Evolutionary conservation across 1,140 invertebrate species (phyloP), one percentile per base, ranked within the genome.

Genomic region (Leguminivora glycinivorella): DNA sequence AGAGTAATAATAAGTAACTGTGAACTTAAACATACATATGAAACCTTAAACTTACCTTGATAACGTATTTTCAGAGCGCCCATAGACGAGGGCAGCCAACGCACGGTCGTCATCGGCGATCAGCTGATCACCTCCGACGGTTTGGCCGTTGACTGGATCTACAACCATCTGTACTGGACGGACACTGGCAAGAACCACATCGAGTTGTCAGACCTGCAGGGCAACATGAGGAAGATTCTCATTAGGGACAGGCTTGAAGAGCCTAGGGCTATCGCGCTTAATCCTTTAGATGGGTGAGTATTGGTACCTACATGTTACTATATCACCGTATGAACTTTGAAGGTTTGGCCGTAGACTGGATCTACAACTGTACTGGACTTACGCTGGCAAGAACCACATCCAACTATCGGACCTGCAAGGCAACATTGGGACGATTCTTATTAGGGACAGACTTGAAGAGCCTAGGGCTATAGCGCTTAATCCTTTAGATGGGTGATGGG

Each of bases 301-400:
- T 63, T 52, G 47, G 2, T 40, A 1, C n/a, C n/a, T n/a, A n/a
- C n/a, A n/a, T n/a, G n/a, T n/a, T n/a, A n/a, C n/a, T n/a, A n/a
- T n/a, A 97, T 58, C 95, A 97, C 83, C 92, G 97, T 24, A 96
- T 96, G 5, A 98, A 95, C 9, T 97, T 97, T 0, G 98, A 99
- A 92, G 98, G 98, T 17, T 89, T 99, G 58, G 98, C 98, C 1
- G 96, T 99, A 40, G 98, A 99, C 91, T 99, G 98, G 98, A 96
- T 99, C 67, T 98, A 99, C 89, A 96, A 96, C 94, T 99, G 60
- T 99, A 99, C 92, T 99, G 98, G 96, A 99, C 98, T 0, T 97
- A 99, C 84, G 96, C 97, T 2, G 96, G 96, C 31, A 96, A 96
- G 76, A 97, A 98, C 87, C 97, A 95, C 22, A 99, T 99, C 77